Base-by-base conservation (phyloP, 2,888 invertebrate species). In the Flexamia atlantica region DNA sequence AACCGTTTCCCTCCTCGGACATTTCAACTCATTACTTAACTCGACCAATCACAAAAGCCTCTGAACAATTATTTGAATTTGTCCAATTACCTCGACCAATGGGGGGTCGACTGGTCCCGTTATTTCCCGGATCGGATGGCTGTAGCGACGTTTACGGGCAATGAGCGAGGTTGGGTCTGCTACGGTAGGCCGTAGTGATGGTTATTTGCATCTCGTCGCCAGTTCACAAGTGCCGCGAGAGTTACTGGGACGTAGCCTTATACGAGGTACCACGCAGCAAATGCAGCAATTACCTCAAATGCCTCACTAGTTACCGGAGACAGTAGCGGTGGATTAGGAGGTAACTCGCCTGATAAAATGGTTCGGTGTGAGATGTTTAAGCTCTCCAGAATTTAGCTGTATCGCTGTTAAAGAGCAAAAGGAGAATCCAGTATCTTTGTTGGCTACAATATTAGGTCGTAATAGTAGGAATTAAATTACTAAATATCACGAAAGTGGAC, bases 121-220 rank as follows among this genome's bases (percentile, higher is more conserved):
- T 64, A 64, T 30, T 23, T 23, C 53, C 46, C 20, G 20, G 53
- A 53, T 53, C 20, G 53, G 64, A 28, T 64, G 64, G 30, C 64
- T 23, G 23, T 57, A 23, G 57, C 46, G 12, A 12, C 46, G 36
- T 36, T 36, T 36, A 36, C 4, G 36, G 46, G 46, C 46, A 46
- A 46, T 12, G 46, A 4, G 46, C 50, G 50, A 7, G 23, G 57
- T 57, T 46, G 2, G 17, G 46, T 36, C 36, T 17, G 46, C 12
- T 1, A 46, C 46, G 23, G 20, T 4, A 23, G 23, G 20, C 7
- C 4, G 23, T 57, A 5, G 23, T 23, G 23, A 46, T 17, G 7
- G 64, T 17, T 28, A 64, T 64, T 64, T 64, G 64, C 64, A 64
- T 64, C 64, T n/a, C 64, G 30, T 64, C 64, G 5, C 20, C 14